These are phyloP conservation scores for Eulithis testata DNA, from an alignment of 2,888 invertebrate genomes.

Conservation along the genomic window DNA sequence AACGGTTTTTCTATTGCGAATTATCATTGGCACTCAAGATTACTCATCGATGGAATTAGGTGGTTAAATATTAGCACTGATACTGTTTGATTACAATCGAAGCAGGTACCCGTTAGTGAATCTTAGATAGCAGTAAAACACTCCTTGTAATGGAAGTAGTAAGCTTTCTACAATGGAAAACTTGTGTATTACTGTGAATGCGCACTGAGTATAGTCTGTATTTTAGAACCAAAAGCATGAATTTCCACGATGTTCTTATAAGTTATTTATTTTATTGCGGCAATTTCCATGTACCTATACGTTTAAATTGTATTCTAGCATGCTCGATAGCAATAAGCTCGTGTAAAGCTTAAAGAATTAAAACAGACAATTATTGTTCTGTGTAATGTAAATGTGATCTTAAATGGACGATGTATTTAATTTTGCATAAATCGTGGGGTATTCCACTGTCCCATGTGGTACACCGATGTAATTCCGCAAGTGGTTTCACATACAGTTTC, in stretches of 20 bases:
- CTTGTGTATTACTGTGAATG: slow-evolving; percentile 13
- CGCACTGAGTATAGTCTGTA: slow-evolving; percentile 10
- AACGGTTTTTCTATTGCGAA: slow-evolving; percentile 47
- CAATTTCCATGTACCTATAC: slow-evolving; percentile 7
- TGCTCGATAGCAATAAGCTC: slow-evolving; percentile 13
- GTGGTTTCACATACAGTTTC: slow-evolving; percentile 45
- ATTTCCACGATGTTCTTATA: slow-evolving; percentile 11
- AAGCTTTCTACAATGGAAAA: slow-evolving; percentile 22
- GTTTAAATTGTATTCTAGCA: slow-evolving; percentile 13
- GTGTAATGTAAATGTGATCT: slow-evolving; percentile 23
- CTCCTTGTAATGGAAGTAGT: slow-evolving; percentile 12
- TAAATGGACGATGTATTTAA: slow-evolving; percentile 18
- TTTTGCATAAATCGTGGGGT: slow-evolving; percentile 26
- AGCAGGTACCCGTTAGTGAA: slow-evolving; percentile 4
- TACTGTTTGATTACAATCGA: slow-evolving; percentile 9
- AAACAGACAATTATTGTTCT: slow-evolving; percentile 15
- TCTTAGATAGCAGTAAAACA: slow-evolving; percentile 13
- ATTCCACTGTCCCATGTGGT: slow-evolving; percentile 35
- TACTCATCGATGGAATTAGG: slow-evolving; percentile 3
- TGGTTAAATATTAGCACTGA: slow-evolving; percentile 7
- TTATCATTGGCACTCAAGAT: slow-evolving; percentile 24
- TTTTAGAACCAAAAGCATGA: slow-evolving; percentile 11
- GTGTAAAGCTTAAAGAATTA: slow-evolving; percentile 5
- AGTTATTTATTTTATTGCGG: slow-evolving; percentile 23
- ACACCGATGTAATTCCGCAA: slow-evolving; percentile 38